phyloP scores from a whole-genome alignment of 2,888 invertebrate species.

The Metellina segmentata region DNA sequence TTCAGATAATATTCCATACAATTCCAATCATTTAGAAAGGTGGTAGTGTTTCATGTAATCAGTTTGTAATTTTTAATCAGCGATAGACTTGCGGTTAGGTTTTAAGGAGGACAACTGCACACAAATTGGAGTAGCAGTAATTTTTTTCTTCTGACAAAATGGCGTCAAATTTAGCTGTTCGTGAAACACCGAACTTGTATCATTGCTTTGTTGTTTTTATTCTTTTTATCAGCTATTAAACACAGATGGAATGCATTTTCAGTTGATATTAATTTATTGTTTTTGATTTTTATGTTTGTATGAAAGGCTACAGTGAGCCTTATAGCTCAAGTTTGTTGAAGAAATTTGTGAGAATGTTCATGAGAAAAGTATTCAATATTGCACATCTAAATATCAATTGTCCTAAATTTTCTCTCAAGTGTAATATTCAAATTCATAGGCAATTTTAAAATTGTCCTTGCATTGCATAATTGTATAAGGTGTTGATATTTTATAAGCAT shows the following conservation, averaged over 20 bases:
- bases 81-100: neutral
- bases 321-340: neutral
- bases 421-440: neutral
- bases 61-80: neutral
- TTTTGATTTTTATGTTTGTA: neutral
- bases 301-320: neutral
- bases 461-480: neutral
- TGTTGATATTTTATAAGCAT: neutral
- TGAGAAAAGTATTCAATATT: too few relatives aligned
- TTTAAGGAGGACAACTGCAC: conserved; percentile 17
- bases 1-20: conserved; percentile 30
- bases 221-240: neutral
- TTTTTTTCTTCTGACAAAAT: conserved; percentile 17
- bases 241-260: neutral
- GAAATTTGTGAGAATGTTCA: neutral
- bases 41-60: conserved; percentile 27
- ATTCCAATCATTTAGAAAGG: conserved; percentile 36
- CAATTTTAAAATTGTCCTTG: neutral
- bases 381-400: neutral
- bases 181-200: neutral
- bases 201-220: too few relatives aligned
- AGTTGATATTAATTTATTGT: neutral
- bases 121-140: neutral
- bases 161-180: neutral
- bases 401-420: neutral